A percentile compares a stretch with the other conserved stretches of the same genome.
Evolutionary conservation across 2,797 vertebrate genomes (phyloP).

Genomic region (Syngnathus acus): DNA sequence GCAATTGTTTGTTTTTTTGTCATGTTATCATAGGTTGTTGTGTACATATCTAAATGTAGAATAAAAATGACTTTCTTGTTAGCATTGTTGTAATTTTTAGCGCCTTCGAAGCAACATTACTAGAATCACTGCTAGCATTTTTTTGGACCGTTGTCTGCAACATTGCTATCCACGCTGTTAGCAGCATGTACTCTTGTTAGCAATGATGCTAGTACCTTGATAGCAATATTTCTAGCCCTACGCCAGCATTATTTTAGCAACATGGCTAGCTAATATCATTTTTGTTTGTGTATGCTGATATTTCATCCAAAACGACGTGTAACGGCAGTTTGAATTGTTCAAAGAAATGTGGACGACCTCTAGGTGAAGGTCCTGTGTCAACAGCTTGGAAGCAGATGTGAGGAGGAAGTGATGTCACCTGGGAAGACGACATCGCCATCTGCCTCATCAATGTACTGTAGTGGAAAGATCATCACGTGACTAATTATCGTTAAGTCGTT

Average conservation of each 20-base stretch:
- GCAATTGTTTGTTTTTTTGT: constrained; percentile 49
- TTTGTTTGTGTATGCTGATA: too few species aligned
- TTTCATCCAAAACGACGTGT: not conserved
- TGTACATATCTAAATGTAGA: constrained; percentile 32
- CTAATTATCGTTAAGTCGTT: not conserved
- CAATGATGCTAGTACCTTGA: not conserved
- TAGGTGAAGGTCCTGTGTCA: constrained; percentile 1
- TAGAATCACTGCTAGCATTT: too few species aligned
- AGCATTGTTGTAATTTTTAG: constrained; percentile 19
- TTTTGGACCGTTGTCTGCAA: too few species aligned
- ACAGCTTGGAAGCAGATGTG: constrained; percentile 5
- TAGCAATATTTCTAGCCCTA: not conserved
- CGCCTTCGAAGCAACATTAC: not conserved
- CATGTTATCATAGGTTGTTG: not conserved
- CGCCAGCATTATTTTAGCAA: not conserved
- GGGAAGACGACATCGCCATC: not conserved
- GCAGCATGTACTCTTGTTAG: not conserved
- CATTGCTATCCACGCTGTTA: too few species aligned
- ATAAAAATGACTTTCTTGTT: constrained; percentile 53
- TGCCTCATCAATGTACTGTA: not conserved
- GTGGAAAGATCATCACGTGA: not conserved
- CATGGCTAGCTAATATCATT: not conserved
- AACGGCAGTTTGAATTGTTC: not conserved
- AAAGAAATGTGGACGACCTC: not conserved
- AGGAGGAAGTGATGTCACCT: not conserved